Evolutionary conservation across 2,888 invertebrate genomes (phyloP), one percentile per base, ranked within the genome.

Genomic region (Pegoplata infirma): DNA sequence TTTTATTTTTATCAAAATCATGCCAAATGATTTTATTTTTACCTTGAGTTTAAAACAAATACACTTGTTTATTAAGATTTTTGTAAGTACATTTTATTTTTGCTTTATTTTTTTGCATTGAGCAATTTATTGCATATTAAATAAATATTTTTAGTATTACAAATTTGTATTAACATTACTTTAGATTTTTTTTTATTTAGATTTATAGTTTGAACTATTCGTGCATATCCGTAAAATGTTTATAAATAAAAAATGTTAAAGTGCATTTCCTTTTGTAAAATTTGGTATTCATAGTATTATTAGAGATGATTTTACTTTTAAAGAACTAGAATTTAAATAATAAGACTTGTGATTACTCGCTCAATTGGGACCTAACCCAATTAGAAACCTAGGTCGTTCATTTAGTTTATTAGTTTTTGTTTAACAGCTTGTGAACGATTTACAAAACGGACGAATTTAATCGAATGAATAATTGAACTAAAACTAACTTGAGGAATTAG

Each of bases 21-120:
- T 36, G 36, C 36, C 36, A 36, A 10, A 36, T 12, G 1, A 36
- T 36, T 12, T 47, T 16, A 5, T 25, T 32, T 51, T 17, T 17
- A 25, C 53, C 64, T 53, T 66, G 64, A 66, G 49, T 64, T 14
- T 51, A 36, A 51, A 16, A 64, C 32, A 28, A 32, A 36, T 55
- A 17, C 23, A 32, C 12, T 16, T 40, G 16, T 12, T 66, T 40
- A 16, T 3, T 40, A 53, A 51, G n/a, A 51, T 23, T 1, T 64
- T 63, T 21, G n/a, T 36, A 21, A 63, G 14, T 21, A 21, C 40
- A 21, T 40, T 40, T 3, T 25, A n/a, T 25, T 55, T 17, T 21
- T 23, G n/a, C 6, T 40, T 14, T 58, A 40, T 17, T n/a, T 19
- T 61, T 46, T 25, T 46, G 8, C n/a, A 47, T 17, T 28, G 25